Conservation (phyloP, 1,140 invertebrate species). For the Coenobita brevimanus region DNA sequence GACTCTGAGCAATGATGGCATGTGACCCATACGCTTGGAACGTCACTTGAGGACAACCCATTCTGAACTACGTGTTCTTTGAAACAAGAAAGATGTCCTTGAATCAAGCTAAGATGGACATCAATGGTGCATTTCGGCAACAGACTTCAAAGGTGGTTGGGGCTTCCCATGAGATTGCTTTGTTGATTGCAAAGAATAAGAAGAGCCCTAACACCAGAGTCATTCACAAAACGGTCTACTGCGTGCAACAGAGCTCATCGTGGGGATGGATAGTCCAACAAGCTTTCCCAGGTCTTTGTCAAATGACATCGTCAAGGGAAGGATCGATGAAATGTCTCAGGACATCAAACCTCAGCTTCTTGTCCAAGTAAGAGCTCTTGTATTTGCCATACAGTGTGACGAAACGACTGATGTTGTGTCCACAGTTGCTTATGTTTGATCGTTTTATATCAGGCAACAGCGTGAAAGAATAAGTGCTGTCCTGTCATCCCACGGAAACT, state of each 20-base stretch:
- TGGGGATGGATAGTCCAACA: constrained; percentile 13
- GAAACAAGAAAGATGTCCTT: background rate
- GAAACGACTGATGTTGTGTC: constrained; percentile 24
- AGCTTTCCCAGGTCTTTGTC: constrained; percentile 32
- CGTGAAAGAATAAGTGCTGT: constrained; percentile 17
- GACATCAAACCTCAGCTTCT: constrained; percentile 25
- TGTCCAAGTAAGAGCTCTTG: constrained; percentile 2
- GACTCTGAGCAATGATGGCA: constrained; percentile 10
- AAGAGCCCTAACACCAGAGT: background rate
- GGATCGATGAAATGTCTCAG: too few species aligned
- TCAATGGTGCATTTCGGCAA: constrained; percentile 13
- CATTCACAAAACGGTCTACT: constrained; percentile 19
- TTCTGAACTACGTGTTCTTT: background rate
- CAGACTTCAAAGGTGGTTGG: background rate
- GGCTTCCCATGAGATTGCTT: constrained; percentile 8
- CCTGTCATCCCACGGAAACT: constrained; percentile 24
- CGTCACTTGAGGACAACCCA: background rate
- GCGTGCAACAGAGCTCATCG: background rate
- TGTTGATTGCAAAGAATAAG: constrained; percentile 34
- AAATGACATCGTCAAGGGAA: constrained; percentile 33
- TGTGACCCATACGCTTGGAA: constrained; percentile 10
- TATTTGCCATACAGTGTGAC: constrained; percentile 25
- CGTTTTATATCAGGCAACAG: constrained; percentile 20
- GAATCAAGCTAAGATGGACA: background rate
- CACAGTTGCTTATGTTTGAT: constrained; percentile 10